Percentiles rank a stretch among this genome's conserved stretches.
phyloP scores from a whole-genome alignment of 2,888 invertebrate genomes.

The Syrphus vitripennis region DNA sequence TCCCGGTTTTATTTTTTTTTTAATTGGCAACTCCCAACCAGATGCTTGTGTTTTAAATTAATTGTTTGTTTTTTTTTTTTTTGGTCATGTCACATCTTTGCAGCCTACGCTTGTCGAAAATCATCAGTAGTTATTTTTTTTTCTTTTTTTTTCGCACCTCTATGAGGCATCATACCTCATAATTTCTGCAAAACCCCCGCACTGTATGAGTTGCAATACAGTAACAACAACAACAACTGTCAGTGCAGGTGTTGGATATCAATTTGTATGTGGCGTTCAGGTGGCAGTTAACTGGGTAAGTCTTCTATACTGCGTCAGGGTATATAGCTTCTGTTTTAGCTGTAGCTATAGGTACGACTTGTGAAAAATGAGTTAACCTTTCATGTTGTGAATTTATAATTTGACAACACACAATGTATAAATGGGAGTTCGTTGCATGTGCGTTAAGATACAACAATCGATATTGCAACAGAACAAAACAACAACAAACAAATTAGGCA shows the following conservation, averaged over 20 bases:
- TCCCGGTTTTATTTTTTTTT: no score
- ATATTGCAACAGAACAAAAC: constrained; percentile 24
- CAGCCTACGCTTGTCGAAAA: constrained; percentile 53
- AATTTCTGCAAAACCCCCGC: neutral
- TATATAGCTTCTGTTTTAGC: no score
- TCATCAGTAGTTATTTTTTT: constrained; percentile 31
- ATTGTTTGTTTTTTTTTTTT: constrained; percentile 9
- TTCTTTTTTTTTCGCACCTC: constrained; percentile 46
- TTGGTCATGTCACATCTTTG: constrained; percentile 43
- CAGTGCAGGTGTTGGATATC: constrained; percentile 70
- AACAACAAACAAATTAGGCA: constrained; percentile 37
- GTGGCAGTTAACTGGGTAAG: constrained; percentile 68
- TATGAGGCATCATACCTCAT: neutral
- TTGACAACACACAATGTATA: constrained; percentile 32
- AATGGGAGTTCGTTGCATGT: constrained; percentile 39
- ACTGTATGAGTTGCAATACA: neutral
- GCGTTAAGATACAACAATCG: constrained; percentile 30
- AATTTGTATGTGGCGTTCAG: constrained; percentile 68
- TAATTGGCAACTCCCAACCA: neutral
- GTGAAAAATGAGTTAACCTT: constrained; percentile 72
- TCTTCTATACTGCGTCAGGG: constrained; percentile 54
- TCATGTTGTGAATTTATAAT: constrained; percentile 74
- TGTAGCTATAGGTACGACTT: neutral
- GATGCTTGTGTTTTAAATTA: neutral
- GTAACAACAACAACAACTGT: constrained; percentile 56